A percentile compares a stretch with the other conserved stretches of the same genome.
These are phyloP conservation scores for Bombylius major DNA, from an alignment of 2,888 invertebrate genomes.

Conservation along the genomic window DNA sequence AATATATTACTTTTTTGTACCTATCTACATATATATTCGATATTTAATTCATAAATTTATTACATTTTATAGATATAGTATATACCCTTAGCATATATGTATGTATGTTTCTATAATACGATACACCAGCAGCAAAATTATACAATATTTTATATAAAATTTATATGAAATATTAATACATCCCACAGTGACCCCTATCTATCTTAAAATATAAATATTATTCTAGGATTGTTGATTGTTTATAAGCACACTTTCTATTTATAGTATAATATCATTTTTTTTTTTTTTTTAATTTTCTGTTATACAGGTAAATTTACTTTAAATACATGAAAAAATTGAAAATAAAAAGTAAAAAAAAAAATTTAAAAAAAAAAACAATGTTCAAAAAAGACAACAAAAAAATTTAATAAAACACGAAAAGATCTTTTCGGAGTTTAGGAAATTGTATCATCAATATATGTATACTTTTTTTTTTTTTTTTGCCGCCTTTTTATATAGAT, in stretches of 20 bases:
- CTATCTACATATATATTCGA: too few relatives aligned
- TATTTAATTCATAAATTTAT: neutral
- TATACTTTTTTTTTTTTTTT: neutral
- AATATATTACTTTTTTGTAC: too few relatives aligned
- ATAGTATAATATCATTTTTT: too few relatives aligned
- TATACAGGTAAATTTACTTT: too few relatives aligned
- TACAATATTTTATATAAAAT: conserved; percentile 3
- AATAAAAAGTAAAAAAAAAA: too few relatives aligned
- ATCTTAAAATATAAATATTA: conserved; percentile 9
- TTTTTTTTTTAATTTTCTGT: too few relatives aligned
- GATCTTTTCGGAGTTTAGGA: neutral
- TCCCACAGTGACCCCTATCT: conserved; percentile 13
- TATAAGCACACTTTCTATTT: neutral
- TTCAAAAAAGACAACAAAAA: too few relatives aligned
- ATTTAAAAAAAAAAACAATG: too few relatives aligned
- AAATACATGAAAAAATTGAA: too few relatives aligned
- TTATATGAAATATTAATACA: conserved; percentile 13
- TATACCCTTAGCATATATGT: neutral
- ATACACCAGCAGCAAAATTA: neutral
- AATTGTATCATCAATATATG: neutral
- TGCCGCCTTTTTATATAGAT: neutral
- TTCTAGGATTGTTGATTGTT: conserved; percentile 3
- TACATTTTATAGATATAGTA: neutral
- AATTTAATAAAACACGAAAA: too few relatives aligned
- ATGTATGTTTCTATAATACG: neutral